Percentiles rank a stretch among this genome's conserved stretches.
phyloP scores from a whole-genome alignment of 2,113 vertebrate genomes.

The Xiphophorus couchianus region DNA sequence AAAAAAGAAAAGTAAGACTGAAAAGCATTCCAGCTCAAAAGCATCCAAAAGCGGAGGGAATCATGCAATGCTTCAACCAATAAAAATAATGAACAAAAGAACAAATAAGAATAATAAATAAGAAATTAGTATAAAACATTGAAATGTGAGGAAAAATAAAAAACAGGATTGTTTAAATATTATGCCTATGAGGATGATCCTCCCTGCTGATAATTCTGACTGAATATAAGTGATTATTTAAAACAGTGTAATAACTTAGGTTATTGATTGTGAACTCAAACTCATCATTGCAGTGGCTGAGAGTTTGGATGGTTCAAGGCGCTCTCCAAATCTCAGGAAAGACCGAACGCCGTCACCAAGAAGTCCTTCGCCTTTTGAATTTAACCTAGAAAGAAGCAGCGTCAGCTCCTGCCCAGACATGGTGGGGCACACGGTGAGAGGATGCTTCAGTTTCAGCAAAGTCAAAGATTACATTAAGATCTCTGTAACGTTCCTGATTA shows the following conservation, averaged over 20 bases:
- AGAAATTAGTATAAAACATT: too few species aligned
- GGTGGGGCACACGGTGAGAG: conserved; percentile 73
- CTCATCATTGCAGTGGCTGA: conserved; percentile 22
- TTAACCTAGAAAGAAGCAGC: conserved; percentile 46
- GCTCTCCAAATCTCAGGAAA: conserved; percentile 32
- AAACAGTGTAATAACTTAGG: not conserved
- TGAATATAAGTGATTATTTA: not conserved
- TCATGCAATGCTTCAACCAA: too few species aligned
- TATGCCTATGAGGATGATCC: not conserved
- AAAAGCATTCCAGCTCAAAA: too few species aligned
- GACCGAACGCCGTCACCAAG: conserved; percentile 27
- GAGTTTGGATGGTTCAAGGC: conserved; percentile 19
- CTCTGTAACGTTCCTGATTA: not conserved
- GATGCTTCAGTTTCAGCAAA: not conserved
- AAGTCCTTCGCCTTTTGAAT: conserved; percentile 45
- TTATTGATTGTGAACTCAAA: not conserved
- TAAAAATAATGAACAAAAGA: too few species aligned
- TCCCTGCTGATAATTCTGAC: not conserved
- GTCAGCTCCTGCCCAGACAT: conserved; percentile 78
- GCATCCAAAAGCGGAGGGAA: too few species aligned
- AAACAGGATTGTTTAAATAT: too few species aligned
- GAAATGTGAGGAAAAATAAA: too few species aligned
- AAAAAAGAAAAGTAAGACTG: too few species aligned
- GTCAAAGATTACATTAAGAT: not conserved
- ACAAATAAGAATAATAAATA: too few species aligned